These are phyloP conservation scores for Pollenia angustigena DNA, from an alignment of 2,888 invertebrate species.

Conservation along the genomic window DNA sequence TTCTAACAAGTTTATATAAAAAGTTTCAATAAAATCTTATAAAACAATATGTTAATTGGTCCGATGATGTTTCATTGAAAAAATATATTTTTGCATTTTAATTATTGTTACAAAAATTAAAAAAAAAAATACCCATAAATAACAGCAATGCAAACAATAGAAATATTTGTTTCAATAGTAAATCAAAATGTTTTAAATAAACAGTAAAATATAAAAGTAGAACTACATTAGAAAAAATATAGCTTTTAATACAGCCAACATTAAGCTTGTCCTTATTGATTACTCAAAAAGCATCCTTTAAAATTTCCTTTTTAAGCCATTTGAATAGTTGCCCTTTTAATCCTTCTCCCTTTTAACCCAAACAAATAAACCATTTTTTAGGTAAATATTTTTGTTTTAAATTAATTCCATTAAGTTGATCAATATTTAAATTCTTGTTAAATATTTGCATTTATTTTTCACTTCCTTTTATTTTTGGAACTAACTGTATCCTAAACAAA, in stretches of 20 bases:
- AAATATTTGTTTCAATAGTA: not conserved
- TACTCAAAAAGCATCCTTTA: too few species aligned
- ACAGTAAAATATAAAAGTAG: not conserved
- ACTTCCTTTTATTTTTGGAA: not conserved
- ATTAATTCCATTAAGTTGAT: not conserved
- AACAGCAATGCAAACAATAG: not conserved
- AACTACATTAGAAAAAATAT: not conserved
- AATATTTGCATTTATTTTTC: conserved; percentile 12
- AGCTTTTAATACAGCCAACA: too few species aligned
- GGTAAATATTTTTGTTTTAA: not conserved
- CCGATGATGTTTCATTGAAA: too few species aligned
- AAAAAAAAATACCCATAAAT: not conserved
- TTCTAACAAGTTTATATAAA: too few species aligned
- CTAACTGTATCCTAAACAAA: conserved; percentile 36
- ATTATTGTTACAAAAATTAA: too few species aligned
- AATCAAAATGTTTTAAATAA: not conserved
- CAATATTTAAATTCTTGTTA: not conserved
- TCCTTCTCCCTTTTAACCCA: not conserved
- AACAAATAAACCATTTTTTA: not conserved
- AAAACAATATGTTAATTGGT: too few species aligned
- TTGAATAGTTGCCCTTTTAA: not conserved
- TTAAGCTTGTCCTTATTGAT: too few species aligned
- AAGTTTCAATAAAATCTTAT: too few species aligned
- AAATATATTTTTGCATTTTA: too few species aligned
- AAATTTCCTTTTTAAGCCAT: not conserved